Evolutionary conservation across 2,888 invertebrate species (phyloP).

Genomic region (Lagria hirta): DNA sequence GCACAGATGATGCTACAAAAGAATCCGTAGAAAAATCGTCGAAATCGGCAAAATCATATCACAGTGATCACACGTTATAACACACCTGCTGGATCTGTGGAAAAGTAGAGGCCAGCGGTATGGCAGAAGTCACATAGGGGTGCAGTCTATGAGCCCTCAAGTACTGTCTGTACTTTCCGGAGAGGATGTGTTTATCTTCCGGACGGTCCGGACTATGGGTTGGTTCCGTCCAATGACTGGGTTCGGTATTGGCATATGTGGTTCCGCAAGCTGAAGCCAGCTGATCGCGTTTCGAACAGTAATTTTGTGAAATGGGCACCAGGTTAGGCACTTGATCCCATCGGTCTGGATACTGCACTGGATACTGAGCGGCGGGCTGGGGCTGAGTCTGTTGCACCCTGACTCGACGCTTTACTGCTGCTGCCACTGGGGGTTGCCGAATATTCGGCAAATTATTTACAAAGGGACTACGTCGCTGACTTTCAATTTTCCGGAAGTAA

Average conservation of each 20-base stretch:
- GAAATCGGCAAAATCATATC: conserved; percentile 40
- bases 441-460: conserved; percentile 74
- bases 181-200: conserved; percentile 52
- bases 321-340: conserved; percentile 50
- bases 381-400: conserved; percentile 47
- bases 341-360: conserved; percentile 37
- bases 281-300: conserved; percentile 45
- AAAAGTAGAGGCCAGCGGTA: conserved; percentile 56
- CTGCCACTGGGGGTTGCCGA: conserved; percentile 39
- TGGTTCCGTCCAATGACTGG: conserved; percentile 51
- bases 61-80: conserved; percentile 62
- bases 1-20: conserved; percentile 42
- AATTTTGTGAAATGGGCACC: conserved; percentile 48
- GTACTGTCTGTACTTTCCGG: conserved; percentile 62
- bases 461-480: conserved; percentile 78
- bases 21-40: conserved; percentile 23
- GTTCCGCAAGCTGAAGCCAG: conserved; percentile 54
- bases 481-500: conserved; percentile 84
- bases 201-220: conserved; percentile 52
- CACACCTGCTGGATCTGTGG: conserved; percentile 63
- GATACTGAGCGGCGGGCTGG: conserved; percentile 48
- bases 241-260: conserved; percentile 46
- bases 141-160: conserved; percentile 61
- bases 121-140: conserved; percentile 58
- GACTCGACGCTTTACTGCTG: conserved; percentile 37